Evolutionary conservation across 2,888 invertebrate genomes (phyloP).

Genomic region (Drosophila meridionalis): DNA sequence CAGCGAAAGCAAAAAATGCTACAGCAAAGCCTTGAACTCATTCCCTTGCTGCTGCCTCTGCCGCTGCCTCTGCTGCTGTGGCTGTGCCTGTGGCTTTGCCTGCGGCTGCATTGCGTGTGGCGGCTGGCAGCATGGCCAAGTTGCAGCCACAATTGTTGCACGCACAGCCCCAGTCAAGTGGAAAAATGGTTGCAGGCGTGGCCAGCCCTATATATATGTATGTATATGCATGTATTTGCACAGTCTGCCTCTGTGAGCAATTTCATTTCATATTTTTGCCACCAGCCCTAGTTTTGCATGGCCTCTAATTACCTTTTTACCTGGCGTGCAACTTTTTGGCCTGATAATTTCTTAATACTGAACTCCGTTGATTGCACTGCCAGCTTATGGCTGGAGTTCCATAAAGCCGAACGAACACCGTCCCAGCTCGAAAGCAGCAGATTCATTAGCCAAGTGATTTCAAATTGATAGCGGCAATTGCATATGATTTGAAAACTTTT

Average conservation of each 20-base stretch:
- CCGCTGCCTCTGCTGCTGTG: neutral
- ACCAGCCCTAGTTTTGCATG: conserved; percentile 42
- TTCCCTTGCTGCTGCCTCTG: conserved; percentile 21
- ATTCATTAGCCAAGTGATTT: conserved; percentile 26
- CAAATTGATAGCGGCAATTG: conserved; percentile 17
- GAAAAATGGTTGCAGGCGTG: conserved; percentile 56
- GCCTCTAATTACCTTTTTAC: conserved; percentile 65
- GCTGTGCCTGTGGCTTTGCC: conserved; percentile 14
- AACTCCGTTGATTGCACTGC: conserved; percentile 37
- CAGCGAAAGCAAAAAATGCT: neutral
- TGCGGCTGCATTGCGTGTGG: conserved; percentile 69
- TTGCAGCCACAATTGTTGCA: conserved; percentile 74
- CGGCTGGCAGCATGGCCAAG: conserved; percentile 56
- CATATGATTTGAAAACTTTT: conserved; percentile 29
- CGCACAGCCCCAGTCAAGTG: conserved; percentile 59
- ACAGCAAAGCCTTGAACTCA: conserved; percentile 63
- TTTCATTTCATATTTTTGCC: conserved; percentile 47
- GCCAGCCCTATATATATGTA: conserved; percentile 1
- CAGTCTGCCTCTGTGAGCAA: conserved; percentile 22
- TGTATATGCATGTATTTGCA: conserved; percentile 17
- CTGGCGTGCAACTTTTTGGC: conserved; percentile 52
- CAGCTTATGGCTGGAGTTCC: conserved; percentile 7
- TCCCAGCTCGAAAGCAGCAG: conserved; percentile 16
- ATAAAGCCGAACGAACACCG: neutral
- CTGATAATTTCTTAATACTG: conserved; percentile 69